phyloP scores from a whole-genome alignment of 2,113 vertebrate species.

The Oreocharis arfaki region DNA sequence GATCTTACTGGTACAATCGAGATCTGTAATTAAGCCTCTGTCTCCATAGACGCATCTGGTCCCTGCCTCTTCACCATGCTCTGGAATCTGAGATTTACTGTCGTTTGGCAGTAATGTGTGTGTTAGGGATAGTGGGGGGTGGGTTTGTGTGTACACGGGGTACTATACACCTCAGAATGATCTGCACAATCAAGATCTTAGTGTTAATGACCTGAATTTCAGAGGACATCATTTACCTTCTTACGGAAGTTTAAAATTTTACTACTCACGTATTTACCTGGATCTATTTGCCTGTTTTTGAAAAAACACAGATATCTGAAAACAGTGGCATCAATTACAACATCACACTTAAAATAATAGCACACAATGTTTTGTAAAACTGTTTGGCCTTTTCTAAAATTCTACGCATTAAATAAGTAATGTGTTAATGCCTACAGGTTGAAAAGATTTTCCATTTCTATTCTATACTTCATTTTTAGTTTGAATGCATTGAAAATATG shows the following conservation, averaged over 20 bases:
- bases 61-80: not conserved
- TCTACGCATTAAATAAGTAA: not conserved
- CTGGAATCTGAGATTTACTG: constrained; percentile 5
- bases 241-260: not conserved
- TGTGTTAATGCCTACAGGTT: not conserved
- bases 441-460: not conserved
- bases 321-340: not conserved
- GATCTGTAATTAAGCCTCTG: constrained; percentile 38
- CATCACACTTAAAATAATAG: not conserved
- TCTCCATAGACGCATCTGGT: constrained; percentile 33
- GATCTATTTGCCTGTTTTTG: not conserved
- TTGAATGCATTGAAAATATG: not conserved
- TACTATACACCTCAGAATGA: not conserved
- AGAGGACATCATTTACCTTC: not conserved
- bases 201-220: not conserved
- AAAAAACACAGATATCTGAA: not conserved
- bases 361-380: not conserved
- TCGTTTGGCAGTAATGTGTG: not conserved
- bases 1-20: not conserved
- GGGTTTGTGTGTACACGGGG: not conserved
- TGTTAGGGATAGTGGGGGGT: not conserved
- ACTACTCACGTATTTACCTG: not conserved
- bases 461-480: not conserved
- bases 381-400: not conserved
- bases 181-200: not conserved